A percentile compares a stretch with the other conserved stretches of the same genome.
phyloP scores from a whole-genome alignment of 2,888 invertebrate genomes.

The Catocala sponsa region DNA sequence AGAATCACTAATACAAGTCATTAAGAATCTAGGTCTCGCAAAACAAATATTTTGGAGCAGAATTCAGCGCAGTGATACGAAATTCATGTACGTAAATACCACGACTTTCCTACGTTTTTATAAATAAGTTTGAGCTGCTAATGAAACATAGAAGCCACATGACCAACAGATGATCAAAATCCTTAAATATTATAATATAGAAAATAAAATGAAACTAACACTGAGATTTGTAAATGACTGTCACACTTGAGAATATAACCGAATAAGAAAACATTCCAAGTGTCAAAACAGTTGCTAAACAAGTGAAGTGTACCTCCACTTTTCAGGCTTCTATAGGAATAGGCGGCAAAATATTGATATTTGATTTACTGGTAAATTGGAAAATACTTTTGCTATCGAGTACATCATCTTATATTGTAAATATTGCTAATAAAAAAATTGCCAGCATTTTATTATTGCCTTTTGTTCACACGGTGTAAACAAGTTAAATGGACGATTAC shows the following conservation, averaged over 20 bases:
- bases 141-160: background rate
- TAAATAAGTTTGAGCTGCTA: conserved; percentile 5
- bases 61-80: conserved; percentile 21
- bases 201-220: background rate
- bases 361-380: background rate
- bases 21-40: conserved; percentile 36
- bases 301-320: too few species aligned
- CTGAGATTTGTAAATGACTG: background rate
- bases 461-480: conserved; percentile 19
- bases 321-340: background rate
- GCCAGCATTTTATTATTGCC: conserved; percentile 18
- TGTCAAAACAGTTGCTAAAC: background rate
- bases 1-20: conserved; percentile 36
- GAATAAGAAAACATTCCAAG: background rate
- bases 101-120: background rate
- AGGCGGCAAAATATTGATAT: conserved; percentile 9
- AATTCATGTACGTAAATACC: conserved; percentile 21
- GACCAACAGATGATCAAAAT: too few species aligned
- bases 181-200: background rate
- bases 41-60: conserved; percentile 22
- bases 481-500: conserved; percentile 30
- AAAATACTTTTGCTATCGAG: background rate
- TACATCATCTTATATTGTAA: conserved; percentile 16
- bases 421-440: conserved; percentile 22
- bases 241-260: background rate